These are phyloP conservation scores for Sebastes iracundus DNA, from an alignment of 2,797 vertebrate genomes.

Conservation along the genomic window DNA sequence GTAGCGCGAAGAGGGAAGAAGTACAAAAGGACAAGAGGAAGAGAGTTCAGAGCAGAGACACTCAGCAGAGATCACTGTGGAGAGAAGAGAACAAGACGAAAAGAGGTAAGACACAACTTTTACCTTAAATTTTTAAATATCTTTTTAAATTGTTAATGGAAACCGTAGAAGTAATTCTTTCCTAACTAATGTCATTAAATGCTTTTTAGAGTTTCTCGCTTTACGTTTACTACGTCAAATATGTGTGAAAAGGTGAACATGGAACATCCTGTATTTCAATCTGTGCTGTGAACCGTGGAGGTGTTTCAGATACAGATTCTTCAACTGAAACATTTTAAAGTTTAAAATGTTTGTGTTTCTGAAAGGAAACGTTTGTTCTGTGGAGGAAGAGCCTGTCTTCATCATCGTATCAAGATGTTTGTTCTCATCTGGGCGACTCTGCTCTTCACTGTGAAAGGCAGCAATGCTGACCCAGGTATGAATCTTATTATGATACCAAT, in stretches of 20 bases:
- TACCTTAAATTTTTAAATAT: neutral
- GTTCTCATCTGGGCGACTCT: conserved; percentile 29
- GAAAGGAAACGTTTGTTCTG: neutral
- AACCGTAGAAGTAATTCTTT: neutral
- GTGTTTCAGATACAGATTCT: neutral
- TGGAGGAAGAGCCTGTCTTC: too few species aligned
- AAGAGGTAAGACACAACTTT: conserved; percentile 10
- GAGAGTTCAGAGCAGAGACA: neutral
- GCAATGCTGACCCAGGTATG: neutral
- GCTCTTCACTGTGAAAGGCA: neutral
- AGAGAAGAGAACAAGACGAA: neutral
- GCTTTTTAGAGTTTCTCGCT: too few species aligned
- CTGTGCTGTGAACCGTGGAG: neutral
- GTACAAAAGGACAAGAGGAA: neutral
- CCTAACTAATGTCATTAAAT: too few species aligned
- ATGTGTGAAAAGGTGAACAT: too few species aligned
- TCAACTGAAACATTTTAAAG: neutral
- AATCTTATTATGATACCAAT: neutral
- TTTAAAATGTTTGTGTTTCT: neutral
- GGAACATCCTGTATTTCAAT: neutral
- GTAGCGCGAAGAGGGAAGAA: conserved; percentile 3
- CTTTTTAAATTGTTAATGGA: neutral
- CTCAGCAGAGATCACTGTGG: neutral
- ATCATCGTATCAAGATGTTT: conserved; percentile 14
- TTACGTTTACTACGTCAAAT: too few species aligned